Conservation (phyloP, 1,140 invertebrate species). For the Maniola jurtina region DNA sequence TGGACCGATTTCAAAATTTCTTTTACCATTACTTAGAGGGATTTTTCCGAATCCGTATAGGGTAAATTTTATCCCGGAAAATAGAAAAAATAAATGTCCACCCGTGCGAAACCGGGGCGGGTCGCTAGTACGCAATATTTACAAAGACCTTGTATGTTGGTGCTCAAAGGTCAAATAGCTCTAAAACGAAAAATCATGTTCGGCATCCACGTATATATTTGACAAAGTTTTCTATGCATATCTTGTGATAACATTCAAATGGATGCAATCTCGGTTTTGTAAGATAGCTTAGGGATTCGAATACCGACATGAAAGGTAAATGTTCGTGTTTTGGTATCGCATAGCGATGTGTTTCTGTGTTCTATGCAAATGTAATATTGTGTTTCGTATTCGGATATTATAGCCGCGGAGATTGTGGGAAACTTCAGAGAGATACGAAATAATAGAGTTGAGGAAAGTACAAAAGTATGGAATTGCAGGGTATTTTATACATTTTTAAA, state of each 20-base stretch:
- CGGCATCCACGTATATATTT: not conserved
- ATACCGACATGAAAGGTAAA: conserved; percentile 31
- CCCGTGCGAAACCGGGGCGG: no score
- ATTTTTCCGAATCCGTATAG: no score
- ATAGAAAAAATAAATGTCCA: no score
- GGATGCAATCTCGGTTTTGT: conserved; percentile 20
- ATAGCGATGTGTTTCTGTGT: conserved; percentile 22
- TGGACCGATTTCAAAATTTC: no score
- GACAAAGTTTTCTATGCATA: conserved; percentile 14
- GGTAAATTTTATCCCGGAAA: no score
- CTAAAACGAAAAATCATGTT: conserved; percentile 2
- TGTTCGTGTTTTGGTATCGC: conserved; percentile 22
- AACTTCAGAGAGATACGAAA: not conserved
- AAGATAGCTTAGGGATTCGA: conserved; percentile 15
- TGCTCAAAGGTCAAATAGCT: not conserved
- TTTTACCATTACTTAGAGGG: no score
- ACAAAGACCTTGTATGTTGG: no score
- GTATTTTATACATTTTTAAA: no score
- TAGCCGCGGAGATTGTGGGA: not conserved
- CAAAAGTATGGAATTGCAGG: no score
- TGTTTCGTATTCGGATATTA: conserved; percentile 28
- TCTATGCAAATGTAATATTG: conserved; percentile 40
- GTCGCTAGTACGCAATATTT: no score
- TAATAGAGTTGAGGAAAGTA: no score
- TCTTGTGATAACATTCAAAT: conserved; percentile 15